Conservation (phyloP, 2,888 invertebrate species). For the Litoditis marina region DNA sequence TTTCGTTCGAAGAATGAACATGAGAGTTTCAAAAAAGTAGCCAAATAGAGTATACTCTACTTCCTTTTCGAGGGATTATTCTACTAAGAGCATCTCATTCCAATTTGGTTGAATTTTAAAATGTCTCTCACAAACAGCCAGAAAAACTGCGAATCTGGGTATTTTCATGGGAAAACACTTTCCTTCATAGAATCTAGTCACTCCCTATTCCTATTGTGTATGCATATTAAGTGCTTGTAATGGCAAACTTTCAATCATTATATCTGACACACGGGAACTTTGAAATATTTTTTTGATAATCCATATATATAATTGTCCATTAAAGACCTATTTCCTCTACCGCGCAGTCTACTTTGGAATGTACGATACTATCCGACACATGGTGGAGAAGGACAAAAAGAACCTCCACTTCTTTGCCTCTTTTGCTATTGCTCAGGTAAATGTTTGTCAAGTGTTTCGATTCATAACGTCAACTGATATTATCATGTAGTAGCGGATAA, state of each 20-base stretch:
- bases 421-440: slow-evolving; percentile 72
- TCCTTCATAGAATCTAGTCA: too few species aligned
- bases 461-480: background rate
- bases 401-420: slow-evolving; percentile 85
- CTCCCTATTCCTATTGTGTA: too few species aligned
- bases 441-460: slow-evolving; percentile 4
- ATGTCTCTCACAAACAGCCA: too few species aligned
- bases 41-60: too few species aligned
- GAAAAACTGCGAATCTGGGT: too few species aligned
- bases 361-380: slow-evolving; percentile 81
- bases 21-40: too few species aligned
- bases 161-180: too few species aligned
- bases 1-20: too few species aligned
- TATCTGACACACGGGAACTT: background rate
- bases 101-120: too few species aligned
- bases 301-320: background rate
- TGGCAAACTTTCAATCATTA: background rate
- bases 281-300: background rate
- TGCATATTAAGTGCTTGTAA: background rate
- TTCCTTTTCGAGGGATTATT: too few species aligned
- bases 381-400: slow-evolving; percentile 71
- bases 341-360: slow-evolving; percentile 90
- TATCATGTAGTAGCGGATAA: too few species aligned
- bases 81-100: too few species aligned
- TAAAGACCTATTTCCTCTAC: slow-evolving; percentile 72